These are phyloP conservation scores for Eupithecia subumbrata DNA, from an alignment of 2,888 invertebrate genomes.

Conservation along the genomic window DNA sequence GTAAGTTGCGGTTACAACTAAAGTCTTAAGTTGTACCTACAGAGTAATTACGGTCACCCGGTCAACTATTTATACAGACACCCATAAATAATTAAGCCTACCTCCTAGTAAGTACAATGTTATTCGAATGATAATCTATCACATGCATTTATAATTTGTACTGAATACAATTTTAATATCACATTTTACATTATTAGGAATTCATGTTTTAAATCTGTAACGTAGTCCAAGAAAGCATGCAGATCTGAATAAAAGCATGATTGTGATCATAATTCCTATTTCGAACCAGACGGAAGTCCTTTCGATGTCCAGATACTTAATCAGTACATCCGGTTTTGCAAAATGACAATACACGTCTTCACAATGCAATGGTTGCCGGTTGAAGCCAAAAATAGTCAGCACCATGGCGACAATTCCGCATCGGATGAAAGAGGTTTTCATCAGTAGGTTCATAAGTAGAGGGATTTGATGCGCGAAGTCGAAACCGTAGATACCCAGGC, in stretches of 20 bases:
- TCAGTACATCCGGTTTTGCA: conserved; percentile 85
- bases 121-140: conserved; percentile 31
- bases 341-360: conserved; percentile 86
- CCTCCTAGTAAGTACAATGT: conserved; percentile 5
- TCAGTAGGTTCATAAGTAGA: conserved; percentile 83
- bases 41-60: neutral
- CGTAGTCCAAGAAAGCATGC: conserved; percentile 84
- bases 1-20: neutral
- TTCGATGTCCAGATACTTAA: conserved; percentile 85
- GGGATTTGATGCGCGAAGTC: conserved; percentile 87
- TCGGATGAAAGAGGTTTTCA: conserved; percentile 87
- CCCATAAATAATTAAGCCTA: conserved; percentile 8
- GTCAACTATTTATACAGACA: neutral
- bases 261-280: conserved; percentile 76
- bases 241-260: conserved; percentile 83
- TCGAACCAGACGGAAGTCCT: conserved; percentile 84
- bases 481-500: conserved; percentile 87
- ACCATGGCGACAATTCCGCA: conserved; percentile 86
- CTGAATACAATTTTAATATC: conserved; percentile 41
- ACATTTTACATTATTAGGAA: conserved; percentile 31
- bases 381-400: conserved; percentile 86
- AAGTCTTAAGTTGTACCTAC: too few relatives aligned
- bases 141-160: conserved; percentile 41
- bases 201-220: conserved; percentile 80
- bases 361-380: conserved; percentile 83